Evolutionary conservation across 1,140 invertebrate species (phyloP).

Genomic region (Caenorhabditis remanei): DNA sequence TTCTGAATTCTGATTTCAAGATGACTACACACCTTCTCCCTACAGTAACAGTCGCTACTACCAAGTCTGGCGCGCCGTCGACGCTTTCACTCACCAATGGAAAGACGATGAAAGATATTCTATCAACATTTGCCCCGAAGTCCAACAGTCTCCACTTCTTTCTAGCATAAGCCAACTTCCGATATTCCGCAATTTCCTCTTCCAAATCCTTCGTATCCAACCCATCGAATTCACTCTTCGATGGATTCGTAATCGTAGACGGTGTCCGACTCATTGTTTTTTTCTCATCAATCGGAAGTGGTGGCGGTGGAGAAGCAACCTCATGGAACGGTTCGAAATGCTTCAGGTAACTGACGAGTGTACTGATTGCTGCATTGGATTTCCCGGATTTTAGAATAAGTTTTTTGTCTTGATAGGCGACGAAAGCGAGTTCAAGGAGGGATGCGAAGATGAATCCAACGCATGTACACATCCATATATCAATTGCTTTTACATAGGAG

Average conservation of each 20-base stretch:
- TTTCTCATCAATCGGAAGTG: constrained; percentile 7
- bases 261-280: constrained; percentile 4
- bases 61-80: background rate
- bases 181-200: constrained; percentile 47
- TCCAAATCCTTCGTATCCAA: constrained; percentile 24
- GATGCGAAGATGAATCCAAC: constrained; percentile 77
- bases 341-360: constrained; percentile 57
- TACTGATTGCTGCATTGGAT: constrained; percentile 58
- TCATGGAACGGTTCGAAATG: constrained; percentile 41
- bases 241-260: constrained; percentile 2
- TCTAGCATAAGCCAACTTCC: constrained; percentile 35
- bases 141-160: constrained; percentile 48
- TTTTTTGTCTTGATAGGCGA: constrained; percentile 74
- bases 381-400: constrained; percentile 54
- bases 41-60: too few relatives aligned
- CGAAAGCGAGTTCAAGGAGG: constrained; percentile 75
- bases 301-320: background rate
- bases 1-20: too few relatives aligned
- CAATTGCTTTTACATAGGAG: constrained; percentile 75
- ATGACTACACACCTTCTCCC: too few relatives aligned
- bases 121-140: constrained; percentile 59
- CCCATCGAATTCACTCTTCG: constrained; percentile 29
- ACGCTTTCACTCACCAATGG: constrained; percentile 39
- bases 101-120: constrained; percentile 58
- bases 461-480: constrained; percentile 77